phyloP scores from a whole-genome alignment of 2,888 invertebrate species.

The Xestobium rufovillosum region DNA sequence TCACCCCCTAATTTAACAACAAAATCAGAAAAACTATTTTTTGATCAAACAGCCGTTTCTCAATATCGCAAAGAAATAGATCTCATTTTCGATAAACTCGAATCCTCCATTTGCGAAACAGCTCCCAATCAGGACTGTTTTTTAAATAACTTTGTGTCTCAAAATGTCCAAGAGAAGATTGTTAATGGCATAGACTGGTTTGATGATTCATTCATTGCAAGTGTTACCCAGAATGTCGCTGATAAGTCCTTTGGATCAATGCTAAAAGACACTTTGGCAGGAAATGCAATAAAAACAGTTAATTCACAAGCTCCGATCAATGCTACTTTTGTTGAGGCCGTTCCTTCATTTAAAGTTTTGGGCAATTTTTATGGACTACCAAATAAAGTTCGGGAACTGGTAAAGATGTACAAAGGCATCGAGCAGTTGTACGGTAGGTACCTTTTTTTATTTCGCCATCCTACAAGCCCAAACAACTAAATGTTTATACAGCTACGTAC shows the following conservation, averaged over 20 bases:
- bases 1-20: too few relatives aligned
- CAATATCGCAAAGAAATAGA: slow-evolving; percentile 42
- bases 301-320: slow-evolving; percentile 17
- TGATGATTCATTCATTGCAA: slow-evolving; percentile 20
- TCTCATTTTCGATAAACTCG: slow-evolving; percentile 44
- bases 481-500: too few relatives aligned
- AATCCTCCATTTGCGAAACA: slow-evolving; percentile 47
- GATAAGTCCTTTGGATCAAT: slow-evolving; percentile 23
- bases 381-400: slow-evolving; percentile 56
- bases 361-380: slow-evolving; percentile 77
- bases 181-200: slow-evolving; percentile 21
- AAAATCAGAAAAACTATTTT: too few relatives aligned
- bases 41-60: too few relatives aligned
- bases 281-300: slow-evolving; percentile 32
- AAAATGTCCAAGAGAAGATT: slow-evolving; percentile 28
- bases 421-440: slow-evolving; percentile 70
- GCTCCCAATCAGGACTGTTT: slow-evolving; percentile 25
- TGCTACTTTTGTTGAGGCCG: slow-evolving; percentile 16
- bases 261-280: slow-evolving; percentile 33
- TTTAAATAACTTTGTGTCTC: slow-evolving; percentile 18
- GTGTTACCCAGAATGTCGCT: slow-evolving; percentile 15
- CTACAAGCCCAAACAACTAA: too few relatives aligned
- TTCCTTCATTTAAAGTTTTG: slow-evolving; percentile 19
- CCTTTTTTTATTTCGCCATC: slow-evolving; percentile 6
- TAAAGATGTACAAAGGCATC: slow-evolving; percentile 71